Conservation (phyloP, 1,140 invertebrate species). For the Zelostemma sp. region DNA sequence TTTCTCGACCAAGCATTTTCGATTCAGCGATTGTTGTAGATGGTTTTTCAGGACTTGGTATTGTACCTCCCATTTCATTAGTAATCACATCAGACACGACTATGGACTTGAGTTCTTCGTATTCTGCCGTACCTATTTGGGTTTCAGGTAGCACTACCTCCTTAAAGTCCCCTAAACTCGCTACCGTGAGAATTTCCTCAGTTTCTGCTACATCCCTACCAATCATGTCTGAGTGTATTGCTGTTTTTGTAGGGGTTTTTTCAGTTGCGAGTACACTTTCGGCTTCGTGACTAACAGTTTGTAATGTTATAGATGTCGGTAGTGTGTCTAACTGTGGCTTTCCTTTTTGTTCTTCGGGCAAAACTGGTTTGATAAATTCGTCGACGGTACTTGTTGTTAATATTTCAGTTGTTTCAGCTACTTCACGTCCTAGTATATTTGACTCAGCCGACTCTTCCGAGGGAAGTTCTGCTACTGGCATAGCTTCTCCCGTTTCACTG, state of each 20-base stretch:
- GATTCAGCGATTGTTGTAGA: slow-evolving; percentile 38
- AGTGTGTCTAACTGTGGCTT: slow-evolving; percentile 42
- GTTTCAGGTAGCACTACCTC: slow-evolving; percentile 28
- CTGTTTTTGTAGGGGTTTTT: slow-evolving; percentile 26
- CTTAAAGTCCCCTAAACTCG: slow-evolving; percentile 16
- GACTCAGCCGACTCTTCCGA: slow-evolving; percentile 48
- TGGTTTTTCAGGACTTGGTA: slow-evolving; percentile 40
- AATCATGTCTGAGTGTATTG: slow-evolving; percentile 16
- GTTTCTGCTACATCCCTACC: slow-evolving; percentile 39
- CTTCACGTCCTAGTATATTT: slow-evolving; percentile 52
- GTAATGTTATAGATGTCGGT: slow-evolving; percentile 36
- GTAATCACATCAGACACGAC: slow-evolving; percentile 56
- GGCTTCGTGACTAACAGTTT: slow-evolving; percentile 38
- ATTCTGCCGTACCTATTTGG: slow-evolving; percentile 45
- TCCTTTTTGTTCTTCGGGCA: slow-evolving; percentile 45
- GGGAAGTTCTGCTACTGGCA: slow-evolving; percentile 39
- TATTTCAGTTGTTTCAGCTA: slow-evolving; percentile 56
- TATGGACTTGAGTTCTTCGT: slow-evolving; percentile 57
- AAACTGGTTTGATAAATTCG: slow-evolving; percentile 41
- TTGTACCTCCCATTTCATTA: slow-evolving; percentile 54
- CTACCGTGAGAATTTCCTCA: slow-evolving; percentile 36
- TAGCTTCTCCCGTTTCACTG: slow-evolving; percentile 49
- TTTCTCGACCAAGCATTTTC: slow-evolving; percentile 37
- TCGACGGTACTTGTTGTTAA: slow-evolving; percentile 48
- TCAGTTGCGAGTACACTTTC: slow-evolving; percentile 35